Conservation (phyloP, 2,797 vertebrate genomes). For the Myotis vivesi region DNA sequence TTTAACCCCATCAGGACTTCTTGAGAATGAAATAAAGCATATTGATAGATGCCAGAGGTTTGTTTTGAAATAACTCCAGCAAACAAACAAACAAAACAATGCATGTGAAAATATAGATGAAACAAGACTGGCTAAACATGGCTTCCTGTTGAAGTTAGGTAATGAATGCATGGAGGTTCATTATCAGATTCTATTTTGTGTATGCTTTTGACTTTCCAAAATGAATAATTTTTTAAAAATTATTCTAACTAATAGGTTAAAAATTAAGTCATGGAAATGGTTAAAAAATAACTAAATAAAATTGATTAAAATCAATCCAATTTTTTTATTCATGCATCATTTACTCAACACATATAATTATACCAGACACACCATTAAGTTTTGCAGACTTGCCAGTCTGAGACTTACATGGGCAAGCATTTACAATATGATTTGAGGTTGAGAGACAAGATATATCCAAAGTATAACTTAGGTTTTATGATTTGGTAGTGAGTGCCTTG, state of each 20-base stretch:
- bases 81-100: background rate
- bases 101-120: background rate
- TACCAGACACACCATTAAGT: background rate
- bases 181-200: background rate
- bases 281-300: background rate
- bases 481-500: background rate
- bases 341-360: background rate
- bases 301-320: background rate
- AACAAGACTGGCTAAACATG: background rate
- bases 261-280: constrained; percentile 13
- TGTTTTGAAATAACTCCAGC: constrained; percentile 21
- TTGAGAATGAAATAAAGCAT: constrained; percentile 30
- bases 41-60: background rate
- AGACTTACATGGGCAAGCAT: background rate
- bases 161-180: background rate
- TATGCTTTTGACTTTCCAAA: constrained; percentile 36
- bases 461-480: background rate
- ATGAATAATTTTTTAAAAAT: background rate
- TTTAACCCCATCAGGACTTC: background rate
- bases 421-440: background rate
- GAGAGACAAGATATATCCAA: background rate
- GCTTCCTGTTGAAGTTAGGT: background rate
- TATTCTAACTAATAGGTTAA: background rate
- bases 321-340: background rate
- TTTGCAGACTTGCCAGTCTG: background rate